Base-by-base conservation (phyloP, 35 echinoderm and acorn worm species). In the Ptychodera flava region DNA sequence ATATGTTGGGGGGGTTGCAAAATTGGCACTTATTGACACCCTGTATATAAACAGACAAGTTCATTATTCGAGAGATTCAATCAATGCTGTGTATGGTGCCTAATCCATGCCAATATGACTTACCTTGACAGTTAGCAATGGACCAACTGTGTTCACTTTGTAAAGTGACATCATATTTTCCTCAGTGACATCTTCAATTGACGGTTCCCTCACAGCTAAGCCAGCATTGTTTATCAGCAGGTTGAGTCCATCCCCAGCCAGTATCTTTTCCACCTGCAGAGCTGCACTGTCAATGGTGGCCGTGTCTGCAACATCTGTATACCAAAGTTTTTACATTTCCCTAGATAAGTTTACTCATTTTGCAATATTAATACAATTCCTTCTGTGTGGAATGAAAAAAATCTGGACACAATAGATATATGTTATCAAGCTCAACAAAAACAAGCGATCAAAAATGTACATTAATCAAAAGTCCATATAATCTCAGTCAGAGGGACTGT, bases 71-170 rank as follows among this genome's bases (percentile, higher is more conserved):
- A 64, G 6, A 64, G 6, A 64, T 6, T 64, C 45, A 64, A 64
- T 22, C 45, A 64, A 6, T 64, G 45, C 45, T 64, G 45, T 6
- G 22, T 22, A 6, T 12, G 37, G 31, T 16, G 28, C 33, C 1
- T 37, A 15, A 37, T 15, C 28, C 32, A n/a, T 32, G 31, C 28
- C 38, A 6, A 37, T 33, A 30, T 31, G 28, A 37, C 75, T 28
- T 83, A 88, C 90, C 90, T 91, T 85, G 33, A 85, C 87, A 0
- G 87, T 28, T 28, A 81, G 28, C 2, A 87, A 80, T 35, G 90
- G 90, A 38, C 90, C 75, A 35, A 86, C 87, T n/a, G 86, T 79
- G 79, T 91, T 91, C 28, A 88, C 76, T 32, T 87, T 86, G 32
- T 87, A 83, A 27, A 77, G 82, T 6, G 29, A 27, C 27, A 75